Percentiles rank a stretch among this genome's conserved stretches.
Conservation (phyloP, 92 coral and sea anemone genomes). For the Epizoanthus illoricatus region DNA sequence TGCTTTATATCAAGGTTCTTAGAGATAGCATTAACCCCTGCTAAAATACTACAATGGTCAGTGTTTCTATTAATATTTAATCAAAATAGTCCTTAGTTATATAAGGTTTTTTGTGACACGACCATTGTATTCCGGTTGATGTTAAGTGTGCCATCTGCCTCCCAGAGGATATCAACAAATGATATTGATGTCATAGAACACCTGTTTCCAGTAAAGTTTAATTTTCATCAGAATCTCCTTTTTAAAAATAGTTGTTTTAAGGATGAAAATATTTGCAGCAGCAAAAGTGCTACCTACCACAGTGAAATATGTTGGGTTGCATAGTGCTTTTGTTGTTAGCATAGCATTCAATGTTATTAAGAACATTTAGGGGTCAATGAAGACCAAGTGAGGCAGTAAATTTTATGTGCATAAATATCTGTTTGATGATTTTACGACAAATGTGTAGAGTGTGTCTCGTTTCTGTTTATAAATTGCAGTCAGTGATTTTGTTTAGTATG, state of each 20-base stretch:
- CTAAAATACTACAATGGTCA: slow-evolving; percentile 20
- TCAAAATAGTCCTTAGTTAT: slow-evolving; percentile 41
- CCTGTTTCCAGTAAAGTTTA: slow-evolving; percentile 22
- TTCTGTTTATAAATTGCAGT: slow-evolving; percentile 10
- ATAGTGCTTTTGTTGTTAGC: neutral
- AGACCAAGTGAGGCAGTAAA: slow-evolving; percentile 6
- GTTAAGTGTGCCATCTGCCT: slow-evolving; percentile 43
- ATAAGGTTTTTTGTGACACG: slow-evolving; percentile 37
- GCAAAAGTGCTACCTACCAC: neutral
- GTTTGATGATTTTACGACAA: slow-evolving; percentile 15
- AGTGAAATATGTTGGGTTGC: neutral
- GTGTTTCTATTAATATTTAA: slow-evolving; percentile 42
- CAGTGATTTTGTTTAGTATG: slow-evolving; percentile 21
- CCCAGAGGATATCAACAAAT: slow-evolving; percentile 23
- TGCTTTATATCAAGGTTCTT: slow-evolving; percentile 40
- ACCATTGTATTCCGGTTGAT: slow-evolving; percentile 19
- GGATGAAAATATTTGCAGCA: neutral
- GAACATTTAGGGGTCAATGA: neutral
- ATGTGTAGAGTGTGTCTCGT: neutral
- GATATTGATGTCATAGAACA: slow-evolving; percentile 30
- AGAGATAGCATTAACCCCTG: slow-evolving; percentile 47
- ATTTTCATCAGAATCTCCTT: slow-evolving; percentile 24
- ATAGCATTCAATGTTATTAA: neutral
- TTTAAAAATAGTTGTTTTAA: slow-evolving; percentile 1
- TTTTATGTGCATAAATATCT: slow-evolving; percentile 21